Evolutionary conservation across 2,797 vertebrate genomes (phyloP).

Genomic region (Vireo griseus): DNA sequence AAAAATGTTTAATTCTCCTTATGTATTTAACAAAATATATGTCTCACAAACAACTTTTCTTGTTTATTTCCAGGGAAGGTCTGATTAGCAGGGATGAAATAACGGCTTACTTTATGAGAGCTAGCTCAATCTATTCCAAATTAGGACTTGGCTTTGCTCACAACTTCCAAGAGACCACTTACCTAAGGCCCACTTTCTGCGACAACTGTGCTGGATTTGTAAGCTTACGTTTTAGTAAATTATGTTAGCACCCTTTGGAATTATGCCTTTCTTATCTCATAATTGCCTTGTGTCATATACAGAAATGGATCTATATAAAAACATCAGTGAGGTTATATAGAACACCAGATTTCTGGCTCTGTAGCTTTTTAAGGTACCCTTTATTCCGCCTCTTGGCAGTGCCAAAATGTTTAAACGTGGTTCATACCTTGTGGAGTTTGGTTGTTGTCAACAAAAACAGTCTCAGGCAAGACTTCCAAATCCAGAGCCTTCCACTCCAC

Average conservation of each 20-base stretch:
- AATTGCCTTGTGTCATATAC: background rate
- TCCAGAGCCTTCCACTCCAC: background rate
- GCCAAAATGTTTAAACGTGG: background rate
- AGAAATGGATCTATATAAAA: background rate
- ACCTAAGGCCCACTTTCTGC: conserved; percentile 95
- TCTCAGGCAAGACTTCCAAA: background rate
- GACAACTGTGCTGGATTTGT: conserved; percentile 98
- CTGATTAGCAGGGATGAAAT: conserved; percentile 92
- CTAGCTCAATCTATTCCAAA: conserved; percentile 95
- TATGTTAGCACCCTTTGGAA: background rate
- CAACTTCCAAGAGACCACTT: conserved; percentile 95
- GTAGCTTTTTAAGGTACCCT: background rate
- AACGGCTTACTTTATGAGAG: conserved; percentile 94
- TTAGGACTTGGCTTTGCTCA: conserved; percentile 92
- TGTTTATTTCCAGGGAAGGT: conserved; percentile 81
- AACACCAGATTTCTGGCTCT: background rate
- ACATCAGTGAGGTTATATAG: background rate
- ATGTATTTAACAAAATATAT: background rate
- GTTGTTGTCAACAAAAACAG: background rate
- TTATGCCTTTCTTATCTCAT: background rate
- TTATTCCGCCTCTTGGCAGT: background rate
- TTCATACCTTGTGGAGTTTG: background rate
- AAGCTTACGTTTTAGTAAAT: conserved; percentile 69
- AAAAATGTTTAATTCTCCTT: background rate
- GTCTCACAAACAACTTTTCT: background rate